Percentiles rank a stretch among this genome's conserved stretches.
phyloP scores from a whole-genome alignment of 2,888 invertebrate species.

The Ochlodes sylvanus region DNA sequence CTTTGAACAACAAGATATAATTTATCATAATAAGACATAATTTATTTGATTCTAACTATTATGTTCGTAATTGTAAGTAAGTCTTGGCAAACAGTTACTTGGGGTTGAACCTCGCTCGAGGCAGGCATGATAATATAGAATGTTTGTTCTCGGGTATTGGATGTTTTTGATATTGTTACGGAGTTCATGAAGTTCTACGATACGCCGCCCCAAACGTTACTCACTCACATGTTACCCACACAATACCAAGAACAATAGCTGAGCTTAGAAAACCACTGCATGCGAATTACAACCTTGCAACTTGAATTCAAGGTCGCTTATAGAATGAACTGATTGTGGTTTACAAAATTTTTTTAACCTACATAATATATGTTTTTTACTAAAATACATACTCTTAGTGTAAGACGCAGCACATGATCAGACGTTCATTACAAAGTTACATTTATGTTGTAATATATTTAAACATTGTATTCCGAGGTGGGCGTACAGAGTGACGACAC shows the following conservation, averaged over 20 bases:
- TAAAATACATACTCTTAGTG: no score
- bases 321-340: not conserved
- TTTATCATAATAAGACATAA: no score
- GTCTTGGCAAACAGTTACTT: not conserved
- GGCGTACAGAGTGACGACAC: no score
- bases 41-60: no score
- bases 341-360: not conserved
- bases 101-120: not conserved
- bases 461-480: no score
- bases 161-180: conserved; percentile 7
- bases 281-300: not conserved
- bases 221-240: not conserved
- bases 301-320: not conserved
- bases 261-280: not conserved
- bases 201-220: not conserved
- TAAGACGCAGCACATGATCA: no score
- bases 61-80: no score
- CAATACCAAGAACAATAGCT: not conserved
- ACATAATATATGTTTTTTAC: not conserved
- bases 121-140: not conserved
- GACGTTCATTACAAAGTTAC: no score
- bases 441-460: no score
- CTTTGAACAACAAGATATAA: no score
- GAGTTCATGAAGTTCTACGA: not conserved
- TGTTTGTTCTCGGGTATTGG: conserved; percentile 1